phyloP scores from a whole-genome alignment of 2,888 invertebrate species.

The Schizaphis graminum region DNA sequence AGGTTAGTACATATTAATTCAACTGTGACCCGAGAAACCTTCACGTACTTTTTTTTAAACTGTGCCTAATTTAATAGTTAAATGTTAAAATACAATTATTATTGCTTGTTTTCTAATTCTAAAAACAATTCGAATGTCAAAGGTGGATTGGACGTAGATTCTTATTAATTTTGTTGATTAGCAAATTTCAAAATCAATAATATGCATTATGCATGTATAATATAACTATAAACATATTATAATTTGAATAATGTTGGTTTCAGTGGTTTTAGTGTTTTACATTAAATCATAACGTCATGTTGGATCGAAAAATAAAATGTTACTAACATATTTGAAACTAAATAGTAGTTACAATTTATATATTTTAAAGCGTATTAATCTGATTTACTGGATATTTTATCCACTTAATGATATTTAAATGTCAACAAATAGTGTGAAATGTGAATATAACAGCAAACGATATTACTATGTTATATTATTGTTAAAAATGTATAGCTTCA shows the following conservation, averaged over 20 bases:
- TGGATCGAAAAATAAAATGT: background rate
- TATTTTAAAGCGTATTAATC: background rate
- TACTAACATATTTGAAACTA: background rate
- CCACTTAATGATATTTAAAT: background rate
- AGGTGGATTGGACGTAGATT: background rate
- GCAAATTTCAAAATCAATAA: background rate
- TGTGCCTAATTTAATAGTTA: constrained; percentile 35
- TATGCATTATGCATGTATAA: background rate
- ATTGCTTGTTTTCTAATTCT: constrained; percentile 38
- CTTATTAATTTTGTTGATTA: background rate
- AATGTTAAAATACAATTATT: constrained; percentile 15
- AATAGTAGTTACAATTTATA: background rate
- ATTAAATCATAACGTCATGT: background rate
- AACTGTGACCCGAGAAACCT: constrained; percentile 54
- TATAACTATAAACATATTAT: background rate
- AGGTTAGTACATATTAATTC: constrained; percentile 37
- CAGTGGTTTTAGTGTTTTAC: background rate
- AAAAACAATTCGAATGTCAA: constrained; percentile 13
- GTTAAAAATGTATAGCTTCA: background rate
- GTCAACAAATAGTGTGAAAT: background rate
- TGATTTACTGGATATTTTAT: background rate
- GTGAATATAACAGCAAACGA: background rate
- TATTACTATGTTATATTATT: background rate
- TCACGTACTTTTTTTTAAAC: constrained; percentile 30
- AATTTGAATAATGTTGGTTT: background rate